A percentile compares a stretch with the other conserved stretches of the same genome.
Conservation (phyloP, 1,140 invertebrate species). For the Pseudomyrmex dendroicus region DNA sequence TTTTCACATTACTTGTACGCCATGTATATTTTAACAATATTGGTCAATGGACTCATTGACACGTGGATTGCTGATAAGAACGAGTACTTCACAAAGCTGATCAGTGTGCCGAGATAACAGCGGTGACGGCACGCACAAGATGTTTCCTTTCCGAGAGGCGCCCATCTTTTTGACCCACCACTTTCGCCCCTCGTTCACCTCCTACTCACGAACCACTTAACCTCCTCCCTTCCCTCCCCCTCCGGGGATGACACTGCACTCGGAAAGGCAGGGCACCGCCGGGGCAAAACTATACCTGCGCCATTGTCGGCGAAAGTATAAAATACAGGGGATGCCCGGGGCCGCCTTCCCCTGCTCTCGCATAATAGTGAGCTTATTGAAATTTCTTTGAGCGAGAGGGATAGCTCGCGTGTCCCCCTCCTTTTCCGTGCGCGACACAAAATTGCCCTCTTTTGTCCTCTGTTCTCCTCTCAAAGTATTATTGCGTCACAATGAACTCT, state of each 20-base stretch:
- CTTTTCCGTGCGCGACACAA: constrained; percentile 11
- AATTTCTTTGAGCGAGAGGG: constrained; percentile 77
- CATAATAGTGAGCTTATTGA: constrained; percentile 81
- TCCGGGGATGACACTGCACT: constrained; percentile 76
- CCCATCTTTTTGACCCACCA: constrained; percentile 48
- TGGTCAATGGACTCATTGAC: not conserved
- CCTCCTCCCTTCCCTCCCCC: constrained; percentile 63
- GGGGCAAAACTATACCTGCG: constrained; percentile 63
- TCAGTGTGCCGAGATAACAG: constrained; percentile 17
- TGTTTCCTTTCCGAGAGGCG: constrained; percentile 46
- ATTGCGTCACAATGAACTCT: constrained; percentile 57
- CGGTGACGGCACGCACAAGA: constrained; percentile 18
- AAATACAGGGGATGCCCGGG: constrained; percentile 59
- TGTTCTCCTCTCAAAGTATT: constrained; percentile 1
- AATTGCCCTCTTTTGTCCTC: constrained; percentile 59
- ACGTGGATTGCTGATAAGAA: not conserved
- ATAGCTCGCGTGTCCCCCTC: constrained; percentile 21
- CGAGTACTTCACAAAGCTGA: constrained; percentile 5
- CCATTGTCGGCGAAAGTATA: constrained; percentile 72
- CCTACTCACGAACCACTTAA: constrained; percentile 76
- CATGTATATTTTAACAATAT: not conserved
- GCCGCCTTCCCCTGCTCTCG: constrained; percentile 31
- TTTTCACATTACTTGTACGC: not conserved
- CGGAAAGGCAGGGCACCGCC: constrained; percentile 40
- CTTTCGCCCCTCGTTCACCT: constrained; percentile 35